Evolutionary conservation across 1,140 invertebrate species (phyloP).

Genomic region (Drosophila santomea): DNA sequence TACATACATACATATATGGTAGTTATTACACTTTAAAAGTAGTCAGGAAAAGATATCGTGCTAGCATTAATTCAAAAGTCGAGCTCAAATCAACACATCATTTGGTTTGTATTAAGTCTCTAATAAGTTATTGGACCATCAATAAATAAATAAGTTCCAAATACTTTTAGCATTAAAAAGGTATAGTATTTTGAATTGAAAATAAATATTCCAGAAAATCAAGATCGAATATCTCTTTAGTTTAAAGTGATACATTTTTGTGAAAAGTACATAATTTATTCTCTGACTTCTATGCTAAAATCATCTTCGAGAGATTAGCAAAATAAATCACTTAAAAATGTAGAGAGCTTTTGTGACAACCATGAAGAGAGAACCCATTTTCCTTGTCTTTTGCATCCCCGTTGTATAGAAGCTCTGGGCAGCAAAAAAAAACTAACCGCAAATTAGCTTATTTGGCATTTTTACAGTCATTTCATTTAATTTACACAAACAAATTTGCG

Average conservation of each 20-base stretch:
- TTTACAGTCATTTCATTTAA: constrained; percentile 83
- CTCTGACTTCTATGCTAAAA: neutral
- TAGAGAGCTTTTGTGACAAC: neutral
- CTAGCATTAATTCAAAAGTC: neutral
- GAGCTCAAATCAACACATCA: no score
- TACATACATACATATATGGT: neutral
- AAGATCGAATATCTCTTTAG: neutral
- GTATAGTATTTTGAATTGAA: neutral
- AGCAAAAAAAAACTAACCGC: constrained; percentile 69
- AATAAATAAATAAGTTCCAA: no score
- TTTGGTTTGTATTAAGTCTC: no score
- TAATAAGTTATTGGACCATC: no score
- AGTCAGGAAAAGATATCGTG: neutral
- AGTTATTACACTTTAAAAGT: neutral
- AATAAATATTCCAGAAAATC: neutral
- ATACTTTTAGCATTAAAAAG: neutral
- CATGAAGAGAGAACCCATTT: neutral
- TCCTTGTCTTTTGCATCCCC: constrained; percentile 17
- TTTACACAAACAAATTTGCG: constrained; percentile 83
- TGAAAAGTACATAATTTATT: neutral
- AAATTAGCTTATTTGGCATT: constrained; percentile 84
- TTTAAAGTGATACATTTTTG: neutral
- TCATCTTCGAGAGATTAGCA: neutral
- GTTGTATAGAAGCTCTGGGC: constrained; percentile 6
- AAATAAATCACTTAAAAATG: neutral